These are phyloP conservation scores for Cephus runcator DNA, from an alignment of 2,888 invertebrate species.

Conservation along the genomic window DNA sequence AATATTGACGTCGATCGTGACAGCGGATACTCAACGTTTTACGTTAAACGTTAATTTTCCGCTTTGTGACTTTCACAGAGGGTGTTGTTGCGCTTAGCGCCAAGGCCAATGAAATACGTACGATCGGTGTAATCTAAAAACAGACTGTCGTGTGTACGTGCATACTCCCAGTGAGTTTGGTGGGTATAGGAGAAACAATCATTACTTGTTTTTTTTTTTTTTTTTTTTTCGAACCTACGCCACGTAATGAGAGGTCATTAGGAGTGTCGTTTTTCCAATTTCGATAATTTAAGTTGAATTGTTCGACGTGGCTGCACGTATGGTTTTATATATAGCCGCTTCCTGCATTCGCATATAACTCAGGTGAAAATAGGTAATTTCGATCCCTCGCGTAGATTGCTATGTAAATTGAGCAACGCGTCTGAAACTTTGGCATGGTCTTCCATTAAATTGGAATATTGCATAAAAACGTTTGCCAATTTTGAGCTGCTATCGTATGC, in stretches of 20 bases:
- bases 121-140: background rate
- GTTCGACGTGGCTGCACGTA: background rate
- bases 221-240: background rate
- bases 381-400: background rate
- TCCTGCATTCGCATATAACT: background rate
- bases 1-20: constrained; percentile 4
- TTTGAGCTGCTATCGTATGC: background rate
- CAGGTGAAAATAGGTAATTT: background rate
- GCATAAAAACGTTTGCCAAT: background rate
- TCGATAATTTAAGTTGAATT: background rate
- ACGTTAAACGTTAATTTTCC: constrained; percentile 41
- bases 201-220: background rate
- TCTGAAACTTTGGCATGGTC: background rate
- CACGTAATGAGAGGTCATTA: background rate
- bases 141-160: background rate
- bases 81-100: background rate
- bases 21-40: constrained; percentile 34
- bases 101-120: background rate
- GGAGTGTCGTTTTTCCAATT: background rate
- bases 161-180: background rate
- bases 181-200: background rate
- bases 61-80: constrained; percentile 15
- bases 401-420: background rate
- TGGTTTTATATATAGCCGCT: background rate
- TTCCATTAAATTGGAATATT: background rate